Conservation (phyloP, 2,888 invertebrate species). For the Galerucella pusilla region DNA sequence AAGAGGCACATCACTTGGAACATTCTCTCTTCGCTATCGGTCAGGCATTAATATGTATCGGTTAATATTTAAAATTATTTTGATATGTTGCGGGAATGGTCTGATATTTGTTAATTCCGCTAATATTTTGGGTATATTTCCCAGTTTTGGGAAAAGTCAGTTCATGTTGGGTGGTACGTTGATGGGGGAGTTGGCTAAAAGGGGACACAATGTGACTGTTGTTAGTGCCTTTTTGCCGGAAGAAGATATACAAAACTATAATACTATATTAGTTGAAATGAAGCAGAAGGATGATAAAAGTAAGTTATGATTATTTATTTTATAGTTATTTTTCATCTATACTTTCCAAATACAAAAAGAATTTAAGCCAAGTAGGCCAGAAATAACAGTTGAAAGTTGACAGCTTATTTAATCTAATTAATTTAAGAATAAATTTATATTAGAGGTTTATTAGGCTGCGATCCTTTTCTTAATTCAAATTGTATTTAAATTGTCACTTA, state of each 20-base stretch:
- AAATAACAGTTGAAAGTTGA: too few relatives aligned
- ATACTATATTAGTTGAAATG: constrained; percentile 4
- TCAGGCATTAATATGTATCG: not conserved
- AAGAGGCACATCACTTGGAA: not conserved
- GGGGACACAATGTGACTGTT: constrained; percentile 21
- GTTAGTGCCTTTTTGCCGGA: not conserved
- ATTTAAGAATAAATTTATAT: too few relatives aligned
- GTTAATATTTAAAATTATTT: not conserved
- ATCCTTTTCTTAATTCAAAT: too few relatives aligned
- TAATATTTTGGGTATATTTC: constrained; percentile 27
- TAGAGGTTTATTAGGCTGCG: too few relatives aligned
- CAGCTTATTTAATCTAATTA: too few relatives aligned
- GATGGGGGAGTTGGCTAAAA: constrained; percentile 12
- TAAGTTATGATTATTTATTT: not conserved
- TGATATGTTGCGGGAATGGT: not conserved
- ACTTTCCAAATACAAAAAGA: too few relatives aligned
- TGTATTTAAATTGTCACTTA: too few relatives aligned
- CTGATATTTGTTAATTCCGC: not conserved
- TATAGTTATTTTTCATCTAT: not conserved
- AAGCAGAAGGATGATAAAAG: not conserved
- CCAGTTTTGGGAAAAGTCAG: not conserved
- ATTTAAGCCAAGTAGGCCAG: too few relatives aligned
- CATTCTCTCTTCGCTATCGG: not conserved
- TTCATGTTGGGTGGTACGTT: constrained; percentile 13
- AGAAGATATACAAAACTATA: constrained; percentile 6